Evolutionary conservation across 2,888 invertebrate species (phyloP).

Genomic region (Melanostoma mellinum): DNA sequence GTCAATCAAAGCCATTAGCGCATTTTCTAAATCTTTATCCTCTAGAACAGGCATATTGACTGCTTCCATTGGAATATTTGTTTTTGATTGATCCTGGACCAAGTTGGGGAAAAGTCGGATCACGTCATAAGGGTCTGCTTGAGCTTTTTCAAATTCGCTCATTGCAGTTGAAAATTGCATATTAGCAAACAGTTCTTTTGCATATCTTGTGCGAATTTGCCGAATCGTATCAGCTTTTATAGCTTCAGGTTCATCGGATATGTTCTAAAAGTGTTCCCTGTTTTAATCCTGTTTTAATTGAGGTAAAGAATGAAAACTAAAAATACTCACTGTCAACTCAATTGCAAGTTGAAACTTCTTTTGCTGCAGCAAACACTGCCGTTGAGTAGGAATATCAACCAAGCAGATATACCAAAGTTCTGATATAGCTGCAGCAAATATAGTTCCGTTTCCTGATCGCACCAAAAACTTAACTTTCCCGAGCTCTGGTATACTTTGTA

Average conservation of each 20-base stretch:
- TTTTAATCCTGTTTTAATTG: not conserved
- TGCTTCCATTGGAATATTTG: constrained; percentile 35
- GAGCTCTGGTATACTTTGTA: constrained; percentile 91
- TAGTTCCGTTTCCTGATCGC: constrained; percentile 88
- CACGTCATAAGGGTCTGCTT: constrained; percentile 97
- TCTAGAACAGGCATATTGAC: constrained; percentile 83
- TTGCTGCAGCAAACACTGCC: constrained; percentile 91
- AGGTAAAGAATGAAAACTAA: not conserved
- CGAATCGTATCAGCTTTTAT: constrained; percentile 91
- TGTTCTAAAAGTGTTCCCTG: constrained; percentile 84
- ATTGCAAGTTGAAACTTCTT: constrained; percentile 97
- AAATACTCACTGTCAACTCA: constrained; percentile 89
- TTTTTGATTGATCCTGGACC: constrained; percentile 79
- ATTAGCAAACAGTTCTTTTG: constrained; percentile 94
- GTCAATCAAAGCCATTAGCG: constrained; percentile 92
- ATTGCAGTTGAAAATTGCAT: constrained; percentile 95
- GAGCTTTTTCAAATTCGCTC: constrained; percentile 93
- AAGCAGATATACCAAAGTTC: constrained; percentile 94
- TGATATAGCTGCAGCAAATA: constrained; percentile 93
- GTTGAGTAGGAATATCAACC: constrained; percentile 91
- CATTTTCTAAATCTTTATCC: constrained; percentile 93
- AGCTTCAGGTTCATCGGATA: constrained; percentile 90
- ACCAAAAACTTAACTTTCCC: constrained; percentile 89
- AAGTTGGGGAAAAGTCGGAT: constrained; percentile 97
- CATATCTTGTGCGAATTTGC: constrained; percentile 94